Percentiles rank a stretch among this genome's conserved stretches.
Evolutionary conservation across 2,797 vertebrate genomes (phyloP).

Genomic region (Heterohyrax brucei): DNA sequence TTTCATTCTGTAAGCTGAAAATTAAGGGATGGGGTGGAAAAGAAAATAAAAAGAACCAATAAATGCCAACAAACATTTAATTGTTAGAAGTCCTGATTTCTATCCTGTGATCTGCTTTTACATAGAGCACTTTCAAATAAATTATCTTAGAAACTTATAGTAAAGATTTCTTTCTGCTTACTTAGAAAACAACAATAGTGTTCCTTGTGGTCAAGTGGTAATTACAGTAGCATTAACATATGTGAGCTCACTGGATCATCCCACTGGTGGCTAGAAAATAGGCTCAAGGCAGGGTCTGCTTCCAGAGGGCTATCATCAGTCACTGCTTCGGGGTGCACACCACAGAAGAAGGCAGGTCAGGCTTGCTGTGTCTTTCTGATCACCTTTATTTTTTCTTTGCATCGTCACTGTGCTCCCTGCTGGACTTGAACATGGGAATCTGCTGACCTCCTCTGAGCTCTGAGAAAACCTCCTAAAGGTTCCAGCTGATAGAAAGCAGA

Average conservation of each 20-base stretch:
- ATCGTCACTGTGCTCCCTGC: neutral
- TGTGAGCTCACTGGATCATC: neutral
- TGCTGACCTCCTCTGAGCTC: slow-evolving; percentile 60
- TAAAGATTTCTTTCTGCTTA: slow-evolving; percentile 12
- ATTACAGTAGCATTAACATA: neutral
- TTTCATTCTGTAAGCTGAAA: neutral
- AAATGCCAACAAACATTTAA: neutral
- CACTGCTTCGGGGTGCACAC: rapidly evolving
- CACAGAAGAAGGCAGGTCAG: neutral
- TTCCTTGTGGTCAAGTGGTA: neutral
- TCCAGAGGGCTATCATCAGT: neutral
- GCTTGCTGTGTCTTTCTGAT: neutral
- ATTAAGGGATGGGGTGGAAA: neutral
- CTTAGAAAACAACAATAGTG: neutral
- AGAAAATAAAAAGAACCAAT: neutral
- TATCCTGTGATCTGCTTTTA: slow-evolving; percentile 40
- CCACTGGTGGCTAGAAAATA: neutral
- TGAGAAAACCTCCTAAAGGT: slow-evolving; percentile 70
- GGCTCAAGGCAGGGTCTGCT: neutral
- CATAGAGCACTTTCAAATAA: slow-evolving; percentile 46
- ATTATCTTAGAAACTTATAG: slow-evolving; percentile 9
- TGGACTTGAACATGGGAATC: slow-evolving; percentile 56
- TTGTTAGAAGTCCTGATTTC: slow-evolving; percentile 16
- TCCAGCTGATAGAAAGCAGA: slow-evolving; percentile 71
- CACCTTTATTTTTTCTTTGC: neutral